Percentiles rank a stretch among this genome's conserved stretches.
phyloP scores from a whole-genome alignment of 2,113 vertebrate genomes.

The Pipra filicauda region DNA sequence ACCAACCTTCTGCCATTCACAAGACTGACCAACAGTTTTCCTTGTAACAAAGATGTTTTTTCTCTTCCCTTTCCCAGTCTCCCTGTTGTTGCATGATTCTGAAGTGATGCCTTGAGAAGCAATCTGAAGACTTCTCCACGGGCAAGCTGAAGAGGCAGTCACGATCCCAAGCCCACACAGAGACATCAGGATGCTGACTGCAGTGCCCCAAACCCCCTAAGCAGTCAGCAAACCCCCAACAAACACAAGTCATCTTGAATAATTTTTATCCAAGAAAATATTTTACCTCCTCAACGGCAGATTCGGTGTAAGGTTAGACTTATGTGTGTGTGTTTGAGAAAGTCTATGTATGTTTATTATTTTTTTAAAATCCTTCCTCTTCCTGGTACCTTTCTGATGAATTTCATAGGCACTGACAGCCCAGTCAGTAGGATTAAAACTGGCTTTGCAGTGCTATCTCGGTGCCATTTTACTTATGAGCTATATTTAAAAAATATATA shows the following conservation, averaged over 20 bases:
- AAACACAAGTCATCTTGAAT: background rate
- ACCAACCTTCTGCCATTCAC: background rate
- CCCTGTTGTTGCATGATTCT: background rate
- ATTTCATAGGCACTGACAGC: background rate
- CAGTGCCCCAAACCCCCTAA: background rate
- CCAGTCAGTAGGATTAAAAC: background rate
- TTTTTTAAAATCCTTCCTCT: background rate
- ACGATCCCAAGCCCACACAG: background rate
- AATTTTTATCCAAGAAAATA: background rate
- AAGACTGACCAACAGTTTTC: background rate
- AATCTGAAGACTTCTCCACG: background rate
- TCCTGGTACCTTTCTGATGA: background rate
- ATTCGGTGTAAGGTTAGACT: background rate
- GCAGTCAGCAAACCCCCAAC: background rate
- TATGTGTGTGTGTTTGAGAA: background rate
- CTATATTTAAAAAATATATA: background rate
- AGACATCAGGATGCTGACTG: background rate
- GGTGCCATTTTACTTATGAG: constrained; percentile 5
- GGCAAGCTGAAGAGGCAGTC: background rate
- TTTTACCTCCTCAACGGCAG: background rate
- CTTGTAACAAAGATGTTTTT: background rate
- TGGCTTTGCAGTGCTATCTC: background rate
- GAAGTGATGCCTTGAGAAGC: background rate
- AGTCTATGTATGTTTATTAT: background rate
- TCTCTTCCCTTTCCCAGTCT: background rate